phyloP scores from a whole-genome alignment of 2,797 vertebrate species.

The Tenualosa thibaudeaui region DNA sequence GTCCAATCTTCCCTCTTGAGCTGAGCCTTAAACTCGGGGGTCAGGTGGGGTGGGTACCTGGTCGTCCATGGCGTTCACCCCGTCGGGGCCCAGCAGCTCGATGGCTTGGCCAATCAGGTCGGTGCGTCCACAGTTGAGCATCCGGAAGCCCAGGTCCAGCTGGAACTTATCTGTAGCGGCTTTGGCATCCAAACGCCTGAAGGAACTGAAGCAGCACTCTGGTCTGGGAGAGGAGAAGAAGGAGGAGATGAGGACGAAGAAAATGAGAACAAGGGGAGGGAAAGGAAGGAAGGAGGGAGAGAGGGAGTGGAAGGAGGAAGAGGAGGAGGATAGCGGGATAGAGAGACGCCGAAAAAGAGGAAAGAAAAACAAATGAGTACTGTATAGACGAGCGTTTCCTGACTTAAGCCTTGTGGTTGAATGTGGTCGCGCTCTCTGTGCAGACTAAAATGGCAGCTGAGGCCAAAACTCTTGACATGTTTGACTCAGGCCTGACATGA shows the following conservation, averaged over 20 bases:
- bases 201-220: constrained; percentile 94
- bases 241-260: neutral
- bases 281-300: neutral
- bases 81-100: constrained; percentile 85
- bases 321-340: neutral
- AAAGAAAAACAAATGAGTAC: neutral
- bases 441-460: neutral
- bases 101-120: constrained; percentile 95
- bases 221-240: constrained; percentile 68
- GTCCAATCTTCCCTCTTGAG: neutral
- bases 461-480: neutral
- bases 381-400: neutral
- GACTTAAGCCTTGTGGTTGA: neutral
- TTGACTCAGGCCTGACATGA: neutral
- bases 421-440: neutral
- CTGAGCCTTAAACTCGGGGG: neutral
- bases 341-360: neutral
- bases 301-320: neutral
- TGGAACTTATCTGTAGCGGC: constrained; percentile 94
- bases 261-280: constrained; percentile 45
- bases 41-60: constrained; percentile 74
- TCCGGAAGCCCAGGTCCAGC: constrained; percentile 93
- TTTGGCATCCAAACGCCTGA: constrained; percentile 90
- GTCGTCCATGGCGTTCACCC: constrained; percentile 97
- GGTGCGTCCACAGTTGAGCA: constrained; percentile 95